These are phyloP conservation scores for Cheumatopsyche charites DNA, from an alignment of 1,140 invertebrate genomes.

Conservation along the genomic window DNA sequence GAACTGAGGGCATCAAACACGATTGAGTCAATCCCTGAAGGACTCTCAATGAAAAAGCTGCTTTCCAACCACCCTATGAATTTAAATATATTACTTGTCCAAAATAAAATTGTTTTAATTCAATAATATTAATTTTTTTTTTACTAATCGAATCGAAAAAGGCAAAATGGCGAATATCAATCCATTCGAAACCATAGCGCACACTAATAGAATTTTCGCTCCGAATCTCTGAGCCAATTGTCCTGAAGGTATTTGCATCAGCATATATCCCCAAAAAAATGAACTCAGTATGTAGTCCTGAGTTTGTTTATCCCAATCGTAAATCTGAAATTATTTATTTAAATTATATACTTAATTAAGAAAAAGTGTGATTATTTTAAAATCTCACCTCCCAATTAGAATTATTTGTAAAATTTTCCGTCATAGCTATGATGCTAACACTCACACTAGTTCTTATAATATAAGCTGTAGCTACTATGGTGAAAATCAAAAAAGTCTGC, in stretches of 20 bases:
- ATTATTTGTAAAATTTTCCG: constrained; percentile 54
- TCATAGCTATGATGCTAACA: constrained; percentile 77
- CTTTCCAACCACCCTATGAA: constrained; percentile 44
- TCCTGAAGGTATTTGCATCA: constrained; percentile 39
- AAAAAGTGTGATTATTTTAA: neutral
- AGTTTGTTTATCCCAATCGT: constrained; percentile 44
- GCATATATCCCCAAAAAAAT: constrained; percentile 44
- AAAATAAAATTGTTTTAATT: constrained; percentile 60
- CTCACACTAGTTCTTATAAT: constrained; percentile 72
- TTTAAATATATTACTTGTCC: constrained; percentile 52
- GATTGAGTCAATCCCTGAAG: constrained; percentile 76
- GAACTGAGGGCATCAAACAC: constrained; percentile 76
- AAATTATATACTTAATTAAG: neutral
- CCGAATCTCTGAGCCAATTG: constrained; percentile 35
- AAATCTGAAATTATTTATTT: constrained; percentile 30
- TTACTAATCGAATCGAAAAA: constrained; percentile 33
- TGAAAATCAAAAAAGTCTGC: constrained; percentile 68
- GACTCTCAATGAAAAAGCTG: constrained; percentile 30
- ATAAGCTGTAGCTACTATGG: constrained; percentile 68
- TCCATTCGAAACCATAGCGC: constrained; percentile 33
- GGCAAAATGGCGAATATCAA: constrained; percentile 34
- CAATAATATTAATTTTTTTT: constrained; percentile 17
- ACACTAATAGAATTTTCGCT: constrained; percentile 32
- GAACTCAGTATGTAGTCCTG: constrained; percentile 40
- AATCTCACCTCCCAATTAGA: constrained; percentile 50